Percentiles rank a stretch among this genome's conserved stretches.
Conservation (phyloP, 2,888 invertebrate genomes). For the Harpagoxenus sublaevis region DNA sequence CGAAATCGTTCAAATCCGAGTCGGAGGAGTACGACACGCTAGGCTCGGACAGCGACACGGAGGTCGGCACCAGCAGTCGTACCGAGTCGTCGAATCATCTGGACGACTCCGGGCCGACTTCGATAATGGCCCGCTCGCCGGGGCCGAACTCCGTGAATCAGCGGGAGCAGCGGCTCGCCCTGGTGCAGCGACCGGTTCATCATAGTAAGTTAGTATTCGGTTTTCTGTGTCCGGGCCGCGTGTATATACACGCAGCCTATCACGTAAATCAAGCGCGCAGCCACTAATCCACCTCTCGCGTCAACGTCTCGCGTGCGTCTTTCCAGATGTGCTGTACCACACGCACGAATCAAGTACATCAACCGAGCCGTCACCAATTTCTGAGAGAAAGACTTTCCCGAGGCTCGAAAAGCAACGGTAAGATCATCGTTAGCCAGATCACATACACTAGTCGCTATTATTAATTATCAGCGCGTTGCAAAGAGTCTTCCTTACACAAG, state of each 20-base stretch:
- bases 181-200: slow-evolving; percentile 87
- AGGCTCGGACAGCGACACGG: slow-evolving; percentile 88
- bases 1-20: slow-evolving; percentile 87
- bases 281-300: slow-evolving; percentile 72
- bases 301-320: slow-evolving; percentile 71
- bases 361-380: slow-evolving; percentile 88
- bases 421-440: slow-evolving; percentile 14
- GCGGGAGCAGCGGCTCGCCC: slow-evolving; percentile 87
- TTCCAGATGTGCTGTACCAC: slow-evolving; percentile 86
- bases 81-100: slow-evolving; percentile 87
- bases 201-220: slow-evolving; percentile 89
- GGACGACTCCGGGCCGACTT: slow-evolving; percentile 86
- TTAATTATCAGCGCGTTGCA: too few species aligned
- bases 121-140: slow-evolving; percentile 82
- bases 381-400: slow-evolving; percentile 86
- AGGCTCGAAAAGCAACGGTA: slow-evolving; percentile 85
- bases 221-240: slow-evolving; percentile 82
- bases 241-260: slow-evolving; percentile 56
- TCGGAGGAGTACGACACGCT: slow-evolving; percentile 88
- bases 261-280: slow-evolving; percentile 63
- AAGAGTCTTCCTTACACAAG: background rate
- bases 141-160: slow-evolving; percentile 85
- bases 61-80: slow-evolving; percentile 86
- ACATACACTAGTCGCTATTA: background rate
- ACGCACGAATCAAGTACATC: slow-evolving; percentile 87